Base-by-base conservation (phyloP, 2,888 invertebrate species). In the Heliconius charithonia region DNA sequence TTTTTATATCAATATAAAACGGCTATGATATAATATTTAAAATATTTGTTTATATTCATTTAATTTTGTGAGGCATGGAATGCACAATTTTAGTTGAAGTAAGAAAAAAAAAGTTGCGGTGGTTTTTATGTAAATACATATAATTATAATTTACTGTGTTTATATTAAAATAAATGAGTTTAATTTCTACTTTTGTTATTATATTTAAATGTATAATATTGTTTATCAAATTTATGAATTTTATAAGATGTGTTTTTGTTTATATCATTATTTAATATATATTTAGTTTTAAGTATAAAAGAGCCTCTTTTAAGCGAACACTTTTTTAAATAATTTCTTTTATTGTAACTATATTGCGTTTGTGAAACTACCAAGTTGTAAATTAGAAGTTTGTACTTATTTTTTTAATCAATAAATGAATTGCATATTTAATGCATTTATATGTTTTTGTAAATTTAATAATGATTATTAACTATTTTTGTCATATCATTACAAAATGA, bases 351-450 rank as follows among this genome's bases (percentile, higher is more conserved):
- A 32, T 65, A 45, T 19, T 75, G 37, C 19, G 19, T 51, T 51
- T 65, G 65, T 66, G 25, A 65, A 65, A 75, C 37, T 75, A 51
- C 75, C 45, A 51, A 25, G 29, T 45, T 41, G 22, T 41, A 37
- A n/a, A 76, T 63, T 63, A 69, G 3, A 56, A 63, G 51, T 32
- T 56, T 45, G 65, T 73, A 66, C 77, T 77, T 77, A 77, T 70
- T 59, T 25, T 59, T 37, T 51, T 51, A 19, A 51, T 51, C 19
- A 51, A 51, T 51, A 19, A 51, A 51, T 51, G 2, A 51, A 6
- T 51, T 16, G 51, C 51, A 51, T 51, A 51, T 19, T 19, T 16
- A 51, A 51, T 51, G 4, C 16, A 51, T 16, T 45, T 41, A 41
- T 12, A 45, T 45, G 0, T 51, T 51, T 51, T 51, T 51, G 19